These are phyloP conservation scores for Chionis minor DNA, from an alignment of 2,113 vertebrate species.

Conservation along the genomic window DNA sequence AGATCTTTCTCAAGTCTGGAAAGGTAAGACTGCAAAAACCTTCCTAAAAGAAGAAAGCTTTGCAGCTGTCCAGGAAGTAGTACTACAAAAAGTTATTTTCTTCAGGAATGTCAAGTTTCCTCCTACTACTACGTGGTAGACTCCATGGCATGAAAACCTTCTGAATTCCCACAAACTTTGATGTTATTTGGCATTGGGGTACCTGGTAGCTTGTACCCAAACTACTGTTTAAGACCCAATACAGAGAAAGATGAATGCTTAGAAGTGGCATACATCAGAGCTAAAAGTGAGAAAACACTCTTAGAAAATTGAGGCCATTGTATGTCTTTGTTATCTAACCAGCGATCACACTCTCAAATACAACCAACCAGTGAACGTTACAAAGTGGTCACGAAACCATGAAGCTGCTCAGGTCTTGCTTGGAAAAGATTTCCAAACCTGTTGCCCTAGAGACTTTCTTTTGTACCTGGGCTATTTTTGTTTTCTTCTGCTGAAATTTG, in stretches of 20 bases:
- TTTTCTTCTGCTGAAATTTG: conserved; percentile 98
- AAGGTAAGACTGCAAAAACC: neutral
- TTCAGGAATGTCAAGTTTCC: neutral
- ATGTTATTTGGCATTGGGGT: neutral
- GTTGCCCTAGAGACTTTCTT: neutral
- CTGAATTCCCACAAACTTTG: neutral
- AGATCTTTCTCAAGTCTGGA: neutral
- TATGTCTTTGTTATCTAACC: neutral
- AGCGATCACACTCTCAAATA: neutral
- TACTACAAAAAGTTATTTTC: neutral
- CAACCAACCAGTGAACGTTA: neutral
- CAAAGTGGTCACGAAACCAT: neutral
- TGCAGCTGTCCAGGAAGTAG: neutral
- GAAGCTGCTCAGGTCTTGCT: neutral
- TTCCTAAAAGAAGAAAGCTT: neutral
- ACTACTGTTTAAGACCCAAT: neutral
- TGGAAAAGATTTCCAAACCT: neutral
- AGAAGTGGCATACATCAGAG: neutral
- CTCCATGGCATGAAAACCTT: neutral
- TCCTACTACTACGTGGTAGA: neutral
- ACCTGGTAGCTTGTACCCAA: neutral
- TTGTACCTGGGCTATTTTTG: conserved; percentile 91
- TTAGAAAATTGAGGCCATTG: neutral
- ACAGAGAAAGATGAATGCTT: neutral
- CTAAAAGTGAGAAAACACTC: neutral